Evolutionary conservation across 2,113 vertebrate genomes (phyloP).

Genomic region (Centrocercus urophasianus): DNA sequence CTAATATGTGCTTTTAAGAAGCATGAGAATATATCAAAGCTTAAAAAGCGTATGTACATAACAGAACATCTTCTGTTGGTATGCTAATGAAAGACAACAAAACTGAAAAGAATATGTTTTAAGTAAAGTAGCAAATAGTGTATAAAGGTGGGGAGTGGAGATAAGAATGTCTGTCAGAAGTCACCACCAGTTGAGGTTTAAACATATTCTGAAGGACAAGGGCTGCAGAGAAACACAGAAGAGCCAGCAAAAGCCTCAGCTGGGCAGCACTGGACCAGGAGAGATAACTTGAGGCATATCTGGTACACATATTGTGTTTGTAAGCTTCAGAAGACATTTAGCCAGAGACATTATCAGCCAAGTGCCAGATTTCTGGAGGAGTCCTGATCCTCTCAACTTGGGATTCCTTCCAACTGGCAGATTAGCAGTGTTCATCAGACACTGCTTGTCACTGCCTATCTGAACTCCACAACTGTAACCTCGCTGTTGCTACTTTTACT

Average conservation of each 20-base stretch:
- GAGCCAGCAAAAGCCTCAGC: conserved; percentile 57
- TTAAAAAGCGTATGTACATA: background rate
- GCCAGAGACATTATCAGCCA: conserved; percentile 68
- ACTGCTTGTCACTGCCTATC: conserved; percentile 48
- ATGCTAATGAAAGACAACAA: background rate
- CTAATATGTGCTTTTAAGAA: background rate
- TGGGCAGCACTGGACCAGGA: conserved; percentile 19
- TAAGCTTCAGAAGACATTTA: conserved; percentile 29
- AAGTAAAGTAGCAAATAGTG: background rate
- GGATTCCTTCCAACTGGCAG: conserved; percentile 66
- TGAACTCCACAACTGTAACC: conserved; percentile 25
- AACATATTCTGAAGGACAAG: conserved; percentile 24
- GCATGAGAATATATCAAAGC: background rate
- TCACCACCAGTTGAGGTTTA: conserved; percentile 10
- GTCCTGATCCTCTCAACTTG: conserved; percentile 58
- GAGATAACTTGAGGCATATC: conserved; percentile 33
- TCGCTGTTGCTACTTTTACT: conserved; percentile 36
- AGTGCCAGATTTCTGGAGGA: conserved; percentile 68
- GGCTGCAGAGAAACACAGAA: conserved; percentile 36
- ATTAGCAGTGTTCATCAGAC: conserved; percentile 62
- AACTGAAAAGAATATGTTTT: conserved; percentile 1
- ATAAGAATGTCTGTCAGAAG: conserved; percentile 35
- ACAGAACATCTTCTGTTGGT: background rate
- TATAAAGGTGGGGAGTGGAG: background rate
- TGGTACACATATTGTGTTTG: background rate